Evolutionary conservation across 2,888 invertebrate genomes (phyloP).

Genomic region (Sphaerophoria rueppellii): DNA sequence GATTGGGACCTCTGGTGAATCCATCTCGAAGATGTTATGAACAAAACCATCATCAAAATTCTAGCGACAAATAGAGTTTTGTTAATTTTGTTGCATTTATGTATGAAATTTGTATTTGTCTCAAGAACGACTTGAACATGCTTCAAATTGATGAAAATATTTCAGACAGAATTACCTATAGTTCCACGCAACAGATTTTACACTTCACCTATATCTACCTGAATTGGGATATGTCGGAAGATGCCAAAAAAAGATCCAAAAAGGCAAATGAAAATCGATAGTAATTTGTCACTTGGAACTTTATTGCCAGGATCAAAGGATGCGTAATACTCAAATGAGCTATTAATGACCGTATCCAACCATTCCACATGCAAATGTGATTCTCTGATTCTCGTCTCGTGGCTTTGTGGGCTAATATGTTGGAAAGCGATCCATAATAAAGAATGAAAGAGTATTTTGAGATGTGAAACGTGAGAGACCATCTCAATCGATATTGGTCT

Average conservation of each 20-base stretch:
- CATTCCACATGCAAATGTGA: conserved; percentile 65
- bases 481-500: neutral
- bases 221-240: neutral
- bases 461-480: conserved; percentile 29
- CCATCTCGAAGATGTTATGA: too few species aligned
- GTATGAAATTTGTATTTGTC: too few species aligned
- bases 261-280: conserved; percentile 76
- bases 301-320: conserved; percentile 78
- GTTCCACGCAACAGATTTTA: too few species aligned
- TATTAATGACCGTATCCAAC: conserved; percentile 70
- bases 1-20: too few species aligned
- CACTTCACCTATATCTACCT: neutral
- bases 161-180: too few species aligned
- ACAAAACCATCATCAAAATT: too few species aligned
- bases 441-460: conserved; percentile 51
- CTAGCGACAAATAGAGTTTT: too few species aligned
- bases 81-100: too few species aligned
- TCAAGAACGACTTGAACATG: too few species aligned
- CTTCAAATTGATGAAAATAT: too few species aligned
- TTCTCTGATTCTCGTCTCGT: conserved; percentile 48
- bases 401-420: conserved; percentile 46
- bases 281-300: conserved; percentile 81
- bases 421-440: conserved; percentile 76
- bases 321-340: conserved; percentile 74
- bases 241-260: conserved; percentile 10